Percentiles rank a stretch among this genome's conserved stretches.
Evolutionary conservation across 2,888 invertebrate species (phyloP).

Genomic region (Ceramica pisi): DNA sequence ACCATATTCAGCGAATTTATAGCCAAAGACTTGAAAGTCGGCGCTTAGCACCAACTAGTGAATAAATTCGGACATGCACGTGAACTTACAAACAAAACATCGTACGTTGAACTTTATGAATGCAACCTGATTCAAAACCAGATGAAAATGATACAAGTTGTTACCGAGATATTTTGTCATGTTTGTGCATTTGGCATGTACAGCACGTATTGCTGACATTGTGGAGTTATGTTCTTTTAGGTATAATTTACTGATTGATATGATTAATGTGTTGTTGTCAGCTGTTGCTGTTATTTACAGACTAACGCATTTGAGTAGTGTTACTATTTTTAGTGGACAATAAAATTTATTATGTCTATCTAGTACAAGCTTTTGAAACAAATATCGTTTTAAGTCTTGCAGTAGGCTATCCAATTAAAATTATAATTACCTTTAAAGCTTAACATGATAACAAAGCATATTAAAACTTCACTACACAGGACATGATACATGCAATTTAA

Average conservation of each 20-base stretch:
- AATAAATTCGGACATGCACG: conserved; percentile 45
- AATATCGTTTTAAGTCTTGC: too few species aligned
- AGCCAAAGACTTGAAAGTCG: not conserved
- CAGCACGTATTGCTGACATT: conserved; percentile 9
- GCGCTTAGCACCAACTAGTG: conserved; percentile 6
- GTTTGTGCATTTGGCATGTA: conserved; percentile 16
- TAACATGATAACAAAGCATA: too few species aligned
- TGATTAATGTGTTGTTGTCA: too few species aligned
- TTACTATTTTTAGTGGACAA: too few species aligned
- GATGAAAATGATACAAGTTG: conserved; percentile 48
- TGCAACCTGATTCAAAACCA: conserved; percentile 28
- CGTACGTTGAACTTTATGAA: conserved; percentile 27
- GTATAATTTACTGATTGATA: not conserved
- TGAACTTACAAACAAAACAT: conserved; percentile 21
- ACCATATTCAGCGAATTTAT: conserved; percentile 49
- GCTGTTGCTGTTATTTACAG: too few species aligned
- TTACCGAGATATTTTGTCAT: conserved; percentile 47
- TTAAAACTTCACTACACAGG: too few species aligned
- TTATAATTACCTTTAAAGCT: too few species aligned
- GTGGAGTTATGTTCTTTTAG: not conserved
- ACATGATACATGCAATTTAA: too few species aligned
- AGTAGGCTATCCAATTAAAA: too few species aligned
- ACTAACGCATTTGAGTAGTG: too few species aligned
- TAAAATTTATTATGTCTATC: too few species aligned
- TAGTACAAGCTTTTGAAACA: too few species aligned